Conservation (phyloP, 37 sponge, comb jelly and placozoan genomes). For the Aphrocallistes beatrix region DNA sequence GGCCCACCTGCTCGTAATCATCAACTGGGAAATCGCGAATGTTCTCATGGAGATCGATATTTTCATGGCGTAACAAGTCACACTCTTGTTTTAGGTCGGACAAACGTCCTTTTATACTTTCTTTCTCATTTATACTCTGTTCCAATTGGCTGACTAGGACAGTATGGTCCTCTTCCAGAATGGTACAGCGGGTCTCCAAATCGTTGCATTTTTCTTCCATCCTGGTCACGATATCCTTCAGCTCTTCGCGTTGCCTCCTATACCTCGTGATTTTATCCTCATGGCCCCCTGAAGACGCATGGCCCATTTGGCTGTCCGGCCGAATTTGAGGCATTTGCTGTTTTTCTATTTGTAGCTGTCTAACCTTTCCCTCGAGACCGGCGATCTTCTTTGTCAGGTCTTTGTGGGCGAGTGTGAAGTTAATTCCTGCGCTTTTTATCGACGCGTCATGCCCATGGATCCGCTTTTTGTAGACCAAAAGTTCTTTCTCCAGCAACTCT, state of each 20-base stretch:
- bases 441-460: constrained; percentile 8
- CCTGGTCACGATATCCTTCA: background rate
- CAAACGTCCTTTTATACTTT: background rate
- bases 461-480: background rate
- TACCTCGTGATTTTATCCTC: background rate
- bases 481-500: constrained; percentile 6
- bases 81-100: background rate
- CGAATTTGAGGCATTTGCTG: background rate
- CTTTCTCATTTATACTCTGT: background rate
- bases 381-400: background rate
- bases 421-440: background rate
- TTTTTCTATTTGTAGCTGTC: background rate
- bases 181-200: background rate
- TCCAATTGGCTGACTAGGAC: background rate
- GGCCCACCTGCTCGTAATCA: background rate
- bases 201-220: background rate
- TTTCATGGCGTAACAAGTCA: background rate
- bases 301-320: background rate
- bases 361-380: background rate
- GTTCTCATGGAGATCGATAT: background rate
- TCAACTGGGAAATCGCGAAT: background rate
- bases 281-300: background rate
- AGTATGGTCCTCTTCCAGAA: background rate
- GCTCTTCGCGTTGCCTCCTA: constrained; percentile 1
- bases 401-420: background rate